Base-by-base conservation (phyloP, 2,888 invertebrate species). In the Dendrolimus pini region DNA sequence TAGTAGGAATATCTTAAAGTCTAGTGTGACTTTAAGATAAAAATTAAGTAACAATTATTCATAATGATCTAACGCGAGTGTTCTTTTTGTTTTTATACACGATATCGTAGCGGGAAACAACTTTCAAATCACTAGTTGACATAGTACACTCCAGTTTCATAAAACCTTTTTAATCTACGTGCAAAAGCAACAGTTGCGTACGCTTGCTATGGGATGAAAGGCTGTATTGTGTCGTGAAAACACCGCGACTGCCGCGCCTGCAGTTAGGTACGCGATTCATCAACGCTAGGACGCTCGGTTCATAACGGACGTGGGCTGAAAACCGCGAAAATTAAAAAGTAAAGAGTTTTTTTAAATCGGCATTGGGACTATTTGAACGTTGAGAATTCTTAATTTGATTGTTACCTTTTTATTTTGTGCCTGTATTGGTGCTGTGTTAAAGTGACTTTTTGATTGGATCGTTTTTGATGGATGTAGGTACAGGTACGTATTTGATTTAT, bases 201-300 rank as follows among this genome's bases (percentile, higher is more conserved):
- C 55, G 64, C 62, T 65, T 67, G 66, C 67, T 71, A 64, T 62
- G 63, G 58, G 62, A 65, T 65, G 65, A 71, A 70, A 70, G 68
- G 65, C 62, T 62, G 66, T 64, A 64, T 65, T 59, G 12, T 47
- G 12, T 61, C 63, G 65, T 69, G 70, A 61, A 72, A 72, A 69
- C 65, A 67, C 65, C 70, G 72, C 65, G 70, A 65, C 68, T 61
- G 66, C 65, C 65, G 71, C 69, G 73, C 71, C 67, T 69, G 59
- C 82, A 84, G 84, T 84, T 66, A 71, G 72, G 77, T 75, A 61
- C 80, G 79, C 77, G 83, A 72, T 73, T 66, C 70, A 78, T 73
- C 68, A 69, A 68, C 65, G 83, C 66, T 67, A 72, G 74, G 79
- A 79, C 83, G 85, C 75, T 69, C 56, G 54, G 47, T 12, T 53